Evolutionary conservation across 2,888 invertebrate genomes (phyloP).

Genomic region (Ptychoptera contaminata): DNA sequence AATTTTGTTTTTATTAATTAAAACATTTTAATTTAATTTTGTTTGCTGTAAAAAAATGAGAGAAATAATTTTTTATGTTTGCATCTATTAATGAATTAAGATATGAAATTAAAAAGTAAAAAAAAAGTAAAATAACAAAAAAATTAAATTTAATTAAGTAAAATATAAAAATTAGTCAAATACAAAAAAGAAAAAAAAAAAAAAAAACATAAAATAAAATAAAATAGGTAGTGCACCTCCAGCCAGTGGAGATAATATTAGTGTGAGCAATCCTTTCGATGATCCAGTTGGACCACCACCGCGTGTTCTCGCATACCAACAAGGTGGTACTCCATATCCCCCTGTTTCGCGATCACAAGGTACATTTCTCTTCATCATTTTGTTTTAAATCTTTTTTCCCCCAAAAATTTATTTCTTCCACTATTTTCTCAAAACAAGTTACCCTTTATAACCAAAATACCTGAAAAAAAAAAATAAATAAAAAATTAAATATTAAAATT

Average conservation of each 20-base stretch:
- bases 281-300: conserved; percentile 35
- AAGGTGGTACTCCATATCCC: conserved; percentile 28
- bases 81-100: too few relatives aligned
- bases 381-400: conserved; percentile 2
- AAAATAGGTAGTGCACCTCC: conserved; percentile 22
- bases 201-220: conserved; percentile 5
- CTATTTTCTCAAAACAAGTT: too few relatives aligned
- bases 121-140: not conserved
- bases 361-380: conserved; percentile 16
- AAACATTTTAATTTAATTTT: not conserved
- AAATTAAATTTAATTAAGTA: not conserved
- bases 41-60: not conserved
- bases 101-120: conserved; percentile 2
- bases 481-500: not conserved
- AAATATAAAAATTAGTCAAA: too few relatives aligned
- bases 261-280: conserved; percentile 76
- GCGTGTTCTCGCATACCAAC: conserved; percentile 21
- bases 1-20: too few relatives aligned
- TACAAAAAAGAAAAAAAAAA: conserved; percentile 3
- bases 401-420: not conserved
- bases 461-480: not conserved
- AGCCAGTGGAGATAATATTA: conserved; percentile 54
- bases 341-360: conserved; percentile 33
- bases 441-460: too few relatives aligned
- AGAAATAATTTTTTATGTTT: too few relatives aligned